Evolutionary conservation across 2,113 vertebrate species (phyloP).

Genomic region (Rhinopomastus cyanomelas): DNA sequence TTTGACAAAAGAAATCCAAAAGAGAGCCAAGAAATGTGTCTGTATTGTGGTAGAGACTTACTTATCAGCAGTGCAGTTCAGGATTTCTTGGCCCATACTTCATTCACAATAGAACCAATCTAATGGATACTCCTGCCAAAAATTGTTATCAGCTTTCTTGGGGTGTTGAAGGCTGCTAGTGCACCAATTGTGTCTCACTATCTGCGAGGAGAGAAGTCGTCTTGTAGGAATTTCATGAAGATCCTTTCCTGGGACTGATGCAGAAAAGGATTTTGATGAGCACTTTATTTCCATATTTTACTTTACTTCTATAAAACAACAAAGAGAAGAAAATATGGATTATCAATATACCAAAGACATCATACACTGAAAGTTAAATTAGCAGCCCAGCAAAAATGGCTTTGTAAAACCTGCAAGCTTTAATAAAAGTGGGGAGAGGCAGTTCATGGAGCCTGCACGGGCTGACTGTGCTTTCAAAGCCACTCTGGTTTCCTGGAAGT

Average conservation of each 20-base stretch:
- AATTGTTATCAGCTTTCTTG: conserved; percentile 20
- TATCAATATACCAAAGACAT: not conserved
- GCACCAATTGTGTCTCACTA: not conserved
- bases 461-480: not conserved
- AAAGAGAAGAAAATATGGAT: not conserved
- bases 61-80: conserved; percentile 16
- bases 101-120: not conserved
- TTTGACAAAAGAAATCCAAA: conserved; percentile 1
- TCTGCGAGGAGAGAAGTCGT: not conserved
- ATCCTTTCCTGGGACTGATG: not conserved
- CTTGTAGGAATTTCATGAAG: not conserved
- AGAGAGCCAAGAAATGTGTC: not conserved
- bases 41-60: not conserved
- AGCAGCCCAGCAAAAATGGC: not conserved
- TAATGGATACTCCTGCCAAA: conserved; percentile 1
- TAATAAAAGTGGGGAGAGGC: not conserved
- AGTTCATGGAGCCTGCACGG: not conserved
- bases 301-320: not conserved
- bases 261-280: not conserved
- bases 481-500: not conserved
- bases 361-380: not conserved
- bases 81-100: not conserved
- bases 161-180: not conserved
- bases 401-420: not conserved
- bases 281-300: not conserved